Percentiles rank a stretch among this genome's conserved stretches.
phyloP scores from a whole-genome alignment of 2,113 vertebrate species.

The Rhodinocichla rosea region DNA sequence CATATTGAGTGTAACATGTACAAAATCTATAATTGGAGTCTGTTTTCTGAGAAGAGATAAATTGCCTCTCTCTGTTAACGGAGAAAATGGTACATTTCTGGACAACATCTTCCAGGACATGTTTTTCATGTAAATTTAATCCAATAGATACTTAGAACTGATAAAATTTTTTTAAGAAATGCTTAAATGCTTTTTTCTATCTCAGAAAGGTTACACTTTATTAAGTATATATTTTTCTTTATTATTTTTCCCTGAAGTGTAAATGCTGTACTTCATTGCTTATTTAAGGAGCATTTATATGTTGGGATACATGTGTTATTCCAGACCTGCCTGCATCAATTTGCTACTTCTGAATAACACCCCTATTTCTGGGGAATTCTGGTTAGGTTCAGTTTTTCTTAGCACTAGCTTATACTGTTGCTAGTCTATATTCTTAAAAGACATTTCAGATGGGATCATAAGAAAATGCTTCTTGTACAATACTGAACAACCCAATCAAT shows the following conservation, averaged over 20 bases:
- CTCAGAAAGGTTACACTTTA: neutral
- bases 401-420: neutral
- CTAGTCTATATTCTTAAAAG: neutral
- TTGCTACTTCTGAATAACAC: neutral
- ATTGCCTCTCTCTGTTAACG: constrained; percentile 41
- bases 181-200: neutral
- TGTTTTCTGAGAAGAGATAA: constrained; percentile 75
- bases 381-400: neutral
- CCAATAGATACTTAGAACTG: neutral
- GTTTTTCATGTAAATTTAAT: neutral
- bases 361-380: neutral
- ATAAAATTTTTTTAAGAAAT: neutral
- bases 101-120: neutral
- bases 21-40: constrained; percentile 84
- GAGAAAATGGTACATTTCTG: neutral
- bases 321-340: neutral
- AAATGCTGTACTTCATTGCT: neutral
- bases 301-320: neutral
- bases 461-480: neutral
- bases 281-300: neutral
- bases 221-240: neutral
- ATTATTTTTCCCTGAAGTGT: fast-evolving
- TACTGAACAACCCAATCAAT: neutral
- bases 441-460: neutral
- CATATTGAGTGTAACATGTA: constrained; percentile 74